These are phyloP conservation scores for Anolis sagrei DNA, from an alignment of 2,113 vertebrate genomes.

Conservation along the genomic window DNA sequence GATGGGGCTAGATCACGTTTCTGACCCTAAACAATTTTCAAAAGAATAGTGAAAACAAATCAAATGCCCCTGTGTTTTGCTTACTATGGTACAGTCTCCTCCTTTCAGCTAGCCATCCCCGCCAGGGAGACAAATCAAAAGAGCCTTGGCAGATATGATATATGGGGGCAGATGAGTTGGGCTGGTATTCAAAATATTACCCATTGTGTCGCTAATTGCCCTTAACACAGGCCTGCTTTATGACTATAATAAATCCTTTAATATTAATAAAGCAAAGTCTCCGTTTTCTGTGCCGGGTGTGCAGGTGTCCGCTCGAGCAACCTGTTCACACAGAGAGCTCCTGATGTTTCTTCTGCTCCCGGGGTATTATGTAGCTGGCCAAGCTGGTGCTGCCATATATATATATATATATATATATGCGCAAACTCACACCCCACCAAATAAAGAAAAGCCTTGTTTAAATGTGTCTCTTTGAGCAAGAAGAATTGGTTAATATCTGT, in stretches of 20 bases:
- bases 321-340: constrained; percentile 69
- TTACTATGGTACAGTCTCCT: background rate
- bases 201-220: constrained; percentile 86
- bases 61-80: background rate
- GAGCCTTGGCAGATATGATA: constrained; percentile 74
- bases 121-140: background rate
- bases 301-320: constrained; percentile 75
- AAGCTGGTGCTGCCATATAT: constrained; percentile 72
- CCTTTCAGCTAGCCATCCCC: too few relatives aligned
- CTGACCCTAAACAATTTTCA: background rate
- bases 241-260: constrained; percentile 76
- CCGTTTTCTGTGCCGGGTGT: constrained; percentile 62
- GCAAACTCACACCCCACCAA: constrained; percentile 52
- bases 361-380: constrained; percentile 43
- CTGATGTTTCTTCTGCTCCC: constrained; percentile 43
- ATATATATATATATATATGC: background rate
- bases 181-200: constrained; percentile 76
- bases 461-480: constrained; percentile 78
- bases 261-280: constrained; percentile 78
- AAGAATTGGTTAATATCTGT: constrained; percentile 89
- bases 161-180: constrained; percentile 74
- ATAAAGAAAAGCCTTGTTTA: constrained; percentile 76
- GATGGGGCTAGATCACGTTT: background rate
- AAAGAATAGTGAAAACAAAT: background rate
- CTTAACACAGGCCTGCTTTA: constrained; percentile 65